Evolutionary conservation across 2,888 invertebrate genomes (phyloP).

Genomic region (Dryomyza anilis): DNA sequence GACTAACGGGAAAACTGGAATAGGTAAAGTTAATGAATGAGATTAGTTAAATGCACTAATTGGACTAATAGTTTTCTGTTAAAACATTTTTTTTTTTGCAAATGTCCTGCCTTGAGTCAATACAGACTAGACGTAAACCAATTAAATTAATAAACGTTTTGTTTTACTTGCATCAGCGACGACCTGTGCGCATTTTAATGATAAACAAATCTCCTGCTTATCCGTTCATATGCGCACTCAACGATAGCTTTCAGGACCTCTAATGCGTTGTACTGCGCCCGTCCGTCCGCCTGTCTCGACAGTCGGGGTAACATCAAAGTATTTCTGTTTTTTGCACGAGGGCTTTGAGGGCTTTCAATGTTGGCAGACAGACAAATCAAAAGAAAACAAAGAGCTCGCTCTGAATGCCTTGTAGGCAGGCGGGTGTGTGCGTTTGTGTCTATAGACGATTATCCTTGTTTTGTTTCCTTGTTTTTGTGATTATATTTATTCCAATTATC

Average conservation of each 20-base stretch:
- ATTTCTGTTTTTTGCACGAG: neutral
- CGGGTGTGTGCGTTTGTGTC: slow-evolving; percentile 13
- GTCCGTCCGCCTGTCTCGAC: neutral
- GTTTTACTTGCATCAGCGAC: neutral
- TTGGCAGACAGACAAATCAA: slow-evolving; percentile 11
- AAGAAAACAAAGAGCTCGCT: no score
- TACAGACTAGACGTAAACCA: slow-evolving; percentile 50
- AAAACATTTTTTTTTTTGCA: no score
- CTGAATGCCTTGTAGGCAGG: slow-evolving; percentile 4
- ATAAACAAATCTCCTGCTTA: slow-evolving; percentile 18
- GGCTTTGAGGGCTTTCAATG: neutral
- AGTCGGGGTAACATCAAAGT: slow-evolving; percentile 12
- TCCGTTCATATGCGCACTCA: neutral
- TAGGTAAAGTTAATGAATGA: no score
- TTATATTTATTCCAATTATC: slow-evolving; percentile 57
- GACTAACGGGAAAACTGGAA: no score
- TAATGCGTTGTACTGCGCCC: no score
- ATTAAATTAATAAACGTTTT: slow-evolving; percentile 45
- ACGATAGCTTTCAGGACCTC: no score
- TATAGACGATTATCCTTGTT: slow-evolving; percentile 14
- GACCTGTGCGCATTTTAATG: neutral
- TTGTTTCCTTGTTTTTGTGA: slow-evolving; percentile 37
- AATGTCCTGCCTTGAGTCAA: no score
- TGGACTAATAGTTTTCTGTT: no score
- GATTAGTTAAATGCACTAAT: no score